These are phyloP conservation scores for Ranitomeya imitator DNA, from an alignment of 2,113 vertebrate genomes.

Conservation along the genomic window DNA sequence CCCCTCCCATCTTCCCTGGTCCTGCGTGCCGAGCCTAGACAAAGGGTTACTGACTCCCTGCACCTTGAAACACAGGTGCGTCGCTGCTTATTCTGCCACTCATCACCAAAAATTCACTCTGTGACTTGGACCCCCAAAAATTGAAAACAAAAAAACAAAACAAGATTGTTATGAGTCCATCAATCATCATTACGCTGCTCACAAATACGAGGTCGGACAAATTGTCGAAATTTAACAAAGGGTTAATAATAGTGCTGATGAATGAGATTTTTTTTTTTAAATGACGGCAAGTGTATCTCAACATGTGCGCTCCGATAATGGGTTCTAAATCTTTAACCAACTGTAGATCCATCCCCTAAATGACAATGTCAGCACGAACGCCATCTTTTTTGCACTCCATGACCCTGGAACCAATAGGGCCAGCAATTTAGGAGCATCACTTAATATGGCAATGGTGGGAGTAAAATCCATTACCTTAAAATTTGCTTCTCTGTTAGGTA, in stretches of 20 bases:
- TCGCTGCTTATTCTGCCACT: neutral
- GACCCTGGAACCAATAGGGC: neutral
- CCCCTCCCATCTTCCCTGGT: slow-evolving; percentile 8
- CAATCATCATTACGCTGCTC: neutral
- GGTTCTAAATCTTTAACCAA: too few species aligned
- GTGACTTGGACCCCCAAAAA: neutral
- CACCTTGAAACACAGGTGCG: slow-evolving; percentile 18
- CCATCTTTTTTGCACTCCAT: neutral
- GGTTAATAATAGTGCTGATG: neutral
- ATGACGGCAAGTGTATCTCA: too few species aligned
- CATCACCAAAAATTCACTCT: neutral
- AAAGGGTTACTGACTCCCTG: slow-evolving; percentile 6
- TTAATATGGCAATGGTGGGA: too few species aligned
- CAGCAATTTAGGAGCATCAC: too few species aligned
- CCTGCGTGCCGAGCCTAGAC: neutral
- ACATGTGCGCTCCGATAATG: too few species aligned
- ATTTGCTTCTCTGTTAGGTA: too few species aligned
- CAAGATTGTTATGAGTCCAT: neutral
- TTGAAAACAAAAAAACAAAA: neutral
- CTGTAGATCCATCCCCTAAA: too few species aligned
- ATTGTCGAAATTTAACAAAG: neutral
- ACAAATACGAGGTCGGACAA: neutral
- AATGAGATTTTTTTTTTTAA: too few species aligned
- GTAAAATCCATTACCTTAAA: too few species aligned
- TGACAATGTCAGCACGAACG: neutral